phyloP scores from a whole-genome alignment of 2,797 vertebrate genomes.

The Scyliorhinus canicula region DNA sequence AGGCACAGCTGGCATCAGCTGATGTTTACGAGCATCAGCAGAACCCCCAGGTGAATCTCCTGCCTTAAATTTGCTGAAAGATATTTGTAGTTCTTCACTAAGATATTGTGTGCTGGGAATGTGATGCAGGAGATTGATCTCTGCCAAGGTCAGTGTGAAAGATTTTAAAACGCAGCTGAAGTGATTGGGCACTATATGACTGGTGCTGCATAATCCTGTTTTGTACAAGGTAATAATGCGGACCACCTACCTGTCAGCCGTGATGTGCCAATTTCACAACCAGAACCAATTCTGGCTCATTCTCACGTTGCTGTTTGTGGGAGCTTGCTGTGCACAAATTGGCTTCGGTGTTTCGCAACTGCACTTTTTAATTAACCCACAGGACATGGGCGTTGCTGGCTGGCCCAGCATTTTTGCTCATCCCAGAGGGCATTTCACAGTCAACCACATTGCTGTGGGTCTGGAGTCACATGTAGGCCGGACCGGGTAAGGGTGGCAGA shows the following conservation, averaged over 20 bases:
- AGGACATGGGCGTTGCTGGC: no score
- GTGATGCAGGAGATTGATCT: background rate
- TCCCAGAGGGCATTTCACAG: no score
- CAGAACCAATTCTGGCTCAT: background rate
- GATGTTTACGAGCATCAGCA: conserved; percentile 18
- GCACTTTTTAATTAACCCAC: no score
- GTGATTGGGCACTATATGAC: background rate
- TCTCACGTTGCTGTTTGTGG: background rate
- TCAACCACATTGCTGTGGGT: no score
- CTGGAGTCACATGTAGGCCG: no score
- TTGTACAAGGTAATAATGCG: background rate
- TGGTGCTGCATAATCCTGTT: background rate
- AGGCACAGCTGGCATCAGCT: background rate
- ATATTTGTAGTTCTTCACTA: conserved; percentile 18
- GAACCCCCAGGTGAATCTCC: background rate
- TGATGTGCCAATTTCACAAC: background rate
- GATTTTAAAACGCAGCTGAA: background rate
- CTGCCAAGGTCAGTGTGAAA: background rate
- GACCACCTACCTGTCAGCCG: background rate
- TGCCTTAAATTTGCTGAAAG: background rate
- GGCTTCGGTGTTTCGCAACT: background rate
- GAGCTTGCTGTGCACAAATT: background rate
- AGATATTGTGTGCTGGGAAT: background rate
- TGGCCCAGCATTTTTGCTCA: no score
- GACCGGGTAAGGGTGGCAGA: no score